Base-by-base conservation (phyloP, 2,113 vertebrate genomes). In the Acanthisitta chloris region DNA sequence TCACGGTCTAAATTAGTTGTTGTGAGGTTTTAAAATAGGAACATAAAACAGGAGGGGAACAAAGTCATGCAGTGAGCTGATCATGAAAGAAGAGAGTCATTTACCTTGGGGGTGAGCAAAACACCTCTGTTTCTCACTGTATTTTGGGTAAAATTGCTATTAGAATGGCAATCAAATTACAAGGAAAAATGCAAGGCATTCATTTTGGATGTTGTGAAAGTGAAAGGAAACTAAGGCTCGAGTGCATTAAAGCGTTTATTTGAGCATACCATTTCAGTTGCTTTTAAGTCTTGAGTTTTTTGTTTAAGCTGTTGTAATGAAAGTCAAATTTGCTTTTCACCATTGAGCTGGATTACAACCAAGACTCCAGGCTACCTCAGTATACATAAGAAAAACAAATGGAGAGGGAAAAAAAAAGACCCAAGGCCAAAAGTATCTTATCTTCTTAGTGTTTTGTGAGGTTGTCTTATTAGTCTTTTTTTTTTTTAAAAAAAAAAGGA, bases 281-380 rank as follows among this genome's bases (percentile, higher is more conserved):
- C 36, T 81, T 91, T 89, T 49, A 62, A 65, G 29, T 52, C 6
- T 87, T 59, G 28, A 33, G 5, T 72, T 73, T 61, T 87, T 73
- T 64, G n/a, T 72, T 55, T 38, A 48, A 80, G 29, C 20, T 86
- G 13, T 88, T 18, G 69, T 92, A 80, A 78, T 86, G 55, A 77
- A 92, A 90, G 43, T 88, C 24, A 78, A 9, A 83, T 94, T 62
- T 66, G 14, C 21, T 85, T 67, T 85, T 85, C 66, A 36, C 71
- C 9, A 14, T 8, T 52, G 48, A 67, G 43, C 54, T 80, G 38
- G 64, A 77, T 76, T 83, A 31, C 26, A 87, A 55, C 31, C 52
- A 81, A 88, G 61, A 71, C 57, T 85, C 43, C 33, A 83, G 77
- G 42, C 21, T 77, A 29, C 24, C 16, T 89, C n/a, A 36, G 25